Percentiles rank a stretch among this genome's conserved stretches.
Conservation (phyloP, 1,140 invertebrate species). For the Papilio glaucus region DNA sequence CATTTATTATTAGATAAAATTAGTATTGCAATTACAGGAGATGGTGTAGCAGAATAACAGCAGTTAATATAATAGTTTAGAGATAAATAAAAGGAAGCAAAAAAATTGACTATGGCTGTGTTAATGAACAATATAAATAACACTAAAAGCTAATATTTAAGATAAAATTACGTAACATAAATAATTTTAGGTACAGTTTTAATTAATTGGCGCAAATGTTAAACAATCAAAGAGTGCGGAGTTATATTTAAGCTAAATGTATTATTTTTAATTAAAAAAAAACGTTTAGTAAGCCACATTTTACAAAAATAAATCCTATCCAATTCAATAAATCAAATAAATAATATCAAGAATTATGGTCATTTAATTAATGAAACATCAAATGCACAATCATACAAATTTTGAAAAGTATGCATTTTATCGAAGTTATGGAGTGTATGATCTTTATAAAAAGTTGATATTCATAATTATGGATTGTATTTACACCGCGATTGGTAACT, state of each 20-base stretch:
- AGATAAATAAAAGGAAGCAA: conserved; percentile 22
- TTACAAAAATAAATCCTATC: conserved; percentile 43
- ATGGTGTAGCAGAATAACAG: neutral
- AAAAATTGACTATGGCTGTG: conserved; percentile 50
- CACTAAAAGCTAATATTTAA: conserved; percentile 57
- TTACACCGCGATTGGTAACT: conserved; percentile 54
- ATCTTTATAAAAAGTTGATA: conserved; percentile 47
- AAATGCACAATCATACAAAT: conserved; percentile 38
- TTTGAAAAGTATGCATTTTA: conserved; percentile 31
- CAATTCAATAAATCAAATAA: conserved; percentile 43
- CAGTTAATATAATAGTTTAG: neutral
- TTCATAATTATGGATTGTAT: conserved; percentile 54
- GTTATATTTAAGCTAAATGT: conserved; percentile 35
- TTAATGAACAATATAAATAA: conserved; percentile 73
- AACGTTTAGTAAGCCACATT: conserved; percentile 42
- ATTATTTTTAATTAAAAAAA: conserved; percentile 34
- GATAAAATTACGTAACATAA: conserved; percentile 67
- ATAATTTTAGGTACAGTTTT: conserved; percentile 62
- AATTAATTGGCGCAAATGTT: conserved; percentile 43
- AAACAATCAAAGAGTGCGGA: conserved; percentile 43
- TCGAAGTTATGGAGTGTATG: conserved; percentile 15
- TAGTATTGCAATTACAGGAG: neutral
- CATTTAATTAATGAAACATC: conserved; percentile 42
- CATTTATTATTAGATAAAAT: neutral
- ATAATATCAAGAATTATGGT: too few relatives aligned